Evolutionary conservation across 2,888 invertebrate species (phyloP), one percentile per base, ranked within the genome.

Genomic region (Hypena proboscidalis): DNA sequence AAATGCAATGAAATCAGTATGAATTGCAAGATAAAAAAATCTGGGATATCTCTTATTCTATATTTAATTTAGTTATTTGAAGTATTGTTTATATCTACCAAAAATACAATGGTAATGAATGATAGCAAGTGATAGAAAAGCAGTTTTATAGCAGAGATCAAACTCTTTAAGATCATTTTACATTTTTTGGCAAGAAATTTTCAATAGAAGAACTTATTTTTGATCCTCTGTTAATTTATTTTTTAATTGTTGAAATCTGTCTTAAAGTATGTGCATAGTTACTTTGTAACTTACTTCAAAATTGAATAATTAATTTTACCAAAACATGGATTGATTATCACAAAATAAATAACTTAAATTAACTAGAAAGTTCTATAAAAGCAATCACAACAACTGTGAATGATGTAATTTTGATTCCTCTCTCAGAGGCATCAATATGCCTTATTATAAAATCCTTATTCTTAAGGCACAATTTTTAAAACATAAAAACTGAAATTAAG

Each of bases 381-480:
- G 31, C 14, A 39, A 47, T 39, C 29, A 43, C 37, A 42, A 41
- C 6, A 36, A 30, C 2, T 22, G 11, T 6, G 21, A 39, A 13
- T 34, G 29, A 62, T 42, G 23, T 29, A 25, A 34, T 44, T 30
- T 23, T 20, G 32, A 23, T 25, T 30, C 36, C 48, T 55, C 51
- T 51, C 34, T 26, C 13, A 54, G 43, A 50, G 37, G 20, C 3
- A 19, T 33, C 27, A 46, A 31, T 27, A 50, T 2, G 49, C 48
- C 53, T 32, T 55, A 33, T 25, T 41, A 49, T 49, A 26, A 48
- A 33, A 45, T 69, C 46, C 47, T 50, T 43, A 57, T 32, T 58
- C 32, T 25, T 66, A 69, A 71, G 69, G 66, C 66, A 67, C 67
- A 58, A 56, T 59, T 58, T 58, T 34, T 30, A 58, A 60, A 67